Evolutionary conservation across 2,888 invertebrate species (phyloP), one percentile per base, ranked within the genome.

Genomic region (Crioceris asparagi): DNA sequence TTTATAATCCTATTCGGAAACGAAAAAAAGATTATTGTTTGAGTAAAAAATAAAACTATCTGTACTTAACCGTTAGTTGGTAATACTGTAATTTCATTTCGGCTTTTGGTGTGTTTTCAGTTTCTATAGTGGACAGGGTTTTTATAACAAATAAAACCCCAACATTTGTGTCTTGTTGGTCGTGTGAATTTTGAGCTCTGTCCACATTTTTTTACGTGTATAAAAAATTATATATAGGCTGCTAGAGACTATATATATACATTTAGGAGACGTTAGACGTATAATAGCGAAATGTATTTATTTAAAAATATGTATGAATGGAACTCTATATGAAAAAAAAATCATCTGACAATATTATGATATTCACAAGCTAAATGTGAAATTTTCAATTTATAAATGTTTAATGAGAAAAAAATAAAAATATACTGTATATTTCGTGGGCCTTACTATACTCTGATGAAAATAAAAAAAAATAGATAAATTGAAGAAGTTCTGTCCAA

Each of bases 391-490:
- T 65, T n/a, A n/a, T n/a, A 61, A 64, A 64, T 63, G 58, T 60
- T 62, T 62, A 63, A 45, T n/a, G n/a, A n/a, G n/a, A n/a, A n/a
- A n/a, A n/a, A n/a, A n/a, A n/a, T n/a, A n/a, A 48, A 50, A 44
- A 17, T 33, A 64, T 63, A 62, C 56, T 60, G 61, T 64, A 62
- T 64, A 64, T n/a, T n/a, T 65, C 63, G 65, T 68, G 67, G 67
- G 67, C 67, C 67, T 67, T 67, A 67, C 65, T 66, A 64, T 64
- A 66, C 61, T 66, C 65, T 65, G 64, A 64, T n/a, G n/a, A n/a
- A n/a, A n/a, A n/a, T n/a, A n/a, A n/a, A n/a, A n/a, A n/a, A n/a
- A n/a, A n/a, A n/a, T n/a, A n/a, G n/a, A n/a, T n/a, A n/a, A 65
- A 64, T 62, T 64, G 61, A 57, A 61, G 56, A 57, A 56, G 64